phyloP scores from a whole-genome alignment of 2,113 vertebrate genomes.

The Zapornia atra region DNA sequence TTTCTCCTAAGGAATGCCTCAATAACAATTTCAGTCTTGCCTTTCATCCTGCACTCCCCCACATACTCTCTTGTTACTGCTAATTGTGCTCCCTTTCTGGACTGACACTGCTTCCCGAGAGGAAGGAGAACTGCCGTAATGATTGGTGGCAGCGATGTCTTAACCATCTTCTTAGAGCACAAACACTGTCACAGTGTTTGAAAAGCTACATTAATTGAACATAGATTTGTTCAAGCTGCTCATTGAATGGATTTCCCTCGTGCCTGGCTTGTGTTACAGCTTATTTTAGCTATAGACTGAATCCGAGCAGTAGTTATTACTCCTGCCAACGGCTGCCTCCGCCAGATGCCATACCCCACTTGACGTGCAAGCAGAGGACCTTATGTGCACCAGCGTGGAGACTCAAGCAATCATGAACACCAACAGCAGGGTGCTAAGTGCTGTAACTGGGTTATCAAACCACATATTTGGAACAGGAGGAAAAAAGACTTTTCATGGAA shows the following conservation, averaged over 20 bases:
- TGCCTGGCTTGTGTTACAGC: conserved; percentile 46
- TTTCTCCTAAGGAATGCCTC: neutral
- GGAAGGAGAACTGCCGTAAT: conserved; percentile 39
- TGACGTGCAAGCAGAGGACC: neutral
- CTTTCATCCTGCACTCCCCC: conserved; percentile 21
- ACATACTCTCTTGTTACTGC: conserved; percentile 30
- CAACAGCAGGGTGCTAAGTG: neutral
- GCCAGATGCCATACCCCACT: accelerated
- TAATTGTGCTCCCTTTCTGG: conserved; percentile 61
- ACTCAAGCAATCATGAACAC: neutral
- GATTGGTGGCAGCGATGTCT: conserved; percentile 68
- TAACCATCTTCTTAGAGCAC: conserved; percentile 60
- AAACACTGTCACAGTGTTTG: conserved; percentile 67
- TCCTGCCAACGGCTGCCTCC: neutral
- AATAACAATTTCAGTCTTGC: neutral
- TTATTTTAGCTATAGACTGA: conserved; percentile 54
- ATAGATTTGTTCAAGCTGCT: conserved; percentile 66
- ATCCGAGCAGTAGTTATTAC: neutral
- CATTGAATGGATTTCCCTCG: conserved; percentile 59
- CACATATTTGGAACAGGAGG: accelerated
- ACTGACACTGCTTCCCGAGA: conserved; percentile 56
- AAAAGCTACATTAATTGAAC: conserved; percentile 71
- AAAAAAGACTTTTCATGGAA: neutral
- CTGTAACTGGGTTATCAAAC: neutral
- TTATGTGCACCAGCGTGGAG: neutral